These are phyloP conservation scores for Eueides isabella DNA, from an alignment of 1,140 invertebrate genomes.

Conservation along the genomic window DNA sequence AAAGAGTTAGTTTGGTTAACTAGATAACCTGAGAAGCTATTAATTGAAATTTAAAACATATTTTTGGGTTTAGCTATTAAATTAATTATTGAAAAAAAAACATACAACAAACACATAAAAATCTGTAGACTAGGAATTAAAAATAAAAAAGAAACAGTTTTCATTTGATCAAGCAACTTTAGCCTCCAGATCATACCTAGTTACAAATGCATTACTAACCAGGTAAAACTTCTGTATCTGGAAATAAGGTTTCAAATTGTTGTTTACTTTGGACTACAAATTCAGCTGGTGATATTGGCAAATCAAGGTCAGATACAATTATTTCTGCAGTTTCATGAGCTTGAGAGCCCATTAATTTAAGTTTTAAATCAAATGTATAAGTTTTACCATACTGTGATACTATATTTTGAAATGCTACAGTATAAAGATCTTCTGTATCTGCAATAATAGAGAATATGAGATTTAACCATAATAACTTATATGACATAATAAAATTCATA, in stretches of 20 bases:
- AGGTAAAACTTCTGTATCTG: slow-evolving; percentile 84
- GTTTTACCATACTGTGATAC: slow-evolving; percentile 86
- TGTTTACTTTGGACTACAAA: slow-evolving; percentile 77
- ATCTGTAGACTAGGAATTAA: too few relatives aligned
- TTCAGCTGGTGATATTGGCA: slow-evolving; percentile 88
- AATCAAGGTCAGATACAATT: slow-evolving; percentile 85
- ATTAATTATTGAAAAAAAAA: too few relatives aligned
- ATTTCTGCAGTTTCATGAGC: slow-evolving; percentile 83
- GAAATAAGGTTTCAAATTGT: slow-evolving; percentile 84
- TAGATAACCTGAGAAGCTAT: too few relatives aligned
- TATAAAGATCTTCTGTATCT: slow-evolving; percentile 93
- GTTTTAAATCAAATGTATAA: slow-evolving; percentile 90
- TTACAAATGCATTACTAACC: slow-evolving; percentile 79
- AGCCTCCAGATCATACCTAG: too few relatives aligned
- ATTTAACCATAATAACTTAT: neutral
- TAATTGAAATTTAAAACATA: too few relatives aligned
- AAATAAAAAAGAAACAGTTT: too few relatives aligned
- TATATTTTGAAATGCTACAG: slow-evolving; percentile 87
- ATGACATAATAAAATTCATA: neutral
- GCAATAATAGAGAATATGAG: slow-evolving; percentile 41
- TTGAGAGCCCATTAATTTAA: slow-evolving; percentile 89
- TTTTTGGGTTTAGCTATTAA: too few relatives aligned
- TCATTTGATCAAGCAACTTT: too few relatives aligned
- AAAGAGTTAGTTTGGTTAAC: too few relatives aligned
- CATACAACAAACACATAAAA: too few relatives aligned